Evolutionary conservation across 1,140 invertebrate genomes (phyloP), one percentile per base, ranked within the genome.

Genomic region (Drosophila neocordata): DNA sequence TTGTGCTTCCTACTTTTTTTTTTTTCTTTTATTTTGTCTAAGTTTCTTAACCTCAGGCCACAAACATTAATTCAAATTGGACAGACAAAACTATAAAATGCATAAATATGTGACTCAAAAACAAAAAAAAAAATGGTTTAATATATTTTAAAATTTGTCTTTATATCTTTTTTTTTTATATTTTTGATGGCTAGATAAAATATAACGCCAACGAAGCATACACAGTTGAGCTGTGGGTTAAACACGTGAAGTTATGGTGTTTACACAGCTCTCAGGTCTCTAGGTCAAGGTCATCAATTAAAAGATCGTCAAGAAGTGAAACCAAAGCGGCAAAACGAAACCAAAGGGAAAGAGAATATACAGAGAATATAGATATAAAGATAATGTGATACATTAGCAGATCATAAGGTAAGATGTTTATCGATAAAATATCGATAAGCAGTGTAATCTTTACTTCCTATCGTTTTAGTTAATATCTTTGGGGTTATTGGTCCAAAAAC

Each of bases 21-120:
- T 52, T 12, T 18, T 22, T 51, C 31, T 31, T 31, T 31, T 1
- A 1, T 6, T 31, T 31, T 31, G 27, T 27, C 27, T 8, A 48
- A 48, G 53, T 56, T 56, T 56, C 8, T 56, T 56, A 56, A 56
- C 53, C 53, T 56, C 53, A 56, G 53, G 53, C 53, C 53, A 35
- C 53, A 18, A 56, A 56, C 41, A 48, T 48, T 27, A 56, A 56
- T 56, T 56, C 27, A 56, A 56, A 56, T 56, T 31, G 15, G 53
- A 13, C 27, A 24, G 13, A 18, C 53, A 34, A 56, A 56, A 56
- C 27, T 56, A 56, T 56, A 34, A 56, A 56, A 35, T 27, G 53
- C 27, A 56, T 9, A 18, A 34, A 27, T 24, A 11, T 56, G 27
- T 56, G 53, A 56, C 8, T 56, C 53, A 11, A 56, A 56, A 34